Evolutionary conservation across 2,113 vertebrate species (phyloP).

Genomic region (Hucho hucho): DNA sequence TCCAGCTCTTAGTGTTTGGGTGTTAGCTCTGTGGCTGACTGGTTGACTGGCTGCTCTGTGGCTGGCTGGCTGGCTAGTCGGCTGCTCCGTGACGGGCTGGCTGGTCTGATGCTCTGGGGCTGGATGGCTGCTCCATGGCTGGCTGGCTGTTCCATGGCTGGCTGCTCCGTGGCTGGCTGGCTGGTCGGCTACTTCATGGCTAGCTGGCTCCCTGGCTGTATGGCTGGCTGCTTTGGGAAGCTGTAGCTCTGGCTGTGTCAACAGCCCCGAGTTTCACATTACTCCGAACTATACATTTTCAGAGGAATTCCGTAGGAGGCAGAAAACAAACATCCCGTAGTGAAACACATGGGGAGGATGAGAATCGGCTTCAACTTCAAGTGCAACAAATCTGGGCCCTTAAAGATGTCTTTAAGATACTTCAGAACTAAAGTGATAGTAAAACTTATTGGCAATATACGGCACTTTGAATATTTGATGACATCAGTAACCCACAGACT

Average conservation of each 20-base stretch:
- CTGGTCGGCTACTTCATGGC: not conserved
- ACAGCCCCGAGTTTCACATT: slow-evolving; percentile 4
- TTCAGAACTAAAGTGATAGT: no score
- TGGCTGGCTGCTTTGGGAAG: not conserved
- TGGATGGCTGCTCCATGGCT: not conserved
- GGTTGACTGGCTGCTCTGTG: not conserved
- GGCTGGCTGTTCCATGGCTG: not conserved
- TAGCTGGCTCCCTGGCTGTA: not conserved
- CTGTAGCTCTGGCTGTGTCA: not conserved
- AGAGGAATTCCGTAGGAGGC: slow-evolving; percentile 10
- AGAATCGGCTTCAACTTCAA: not conserved
- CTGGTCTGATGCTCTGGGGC: not conserved
- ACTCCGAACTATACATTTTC: slow-evolving; percentile 2
- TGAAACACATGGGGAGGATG: not conserved
- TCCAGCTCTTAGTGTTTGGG: slow-evolving; percentile 8
- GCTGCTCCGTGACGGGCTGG: not conserved
- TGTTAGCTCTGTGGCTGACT: not conserved
- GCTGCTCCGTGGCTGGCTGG: not conserved
- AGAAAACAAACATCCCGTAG: not conserved
- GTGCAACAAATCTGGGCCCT: not conserved
- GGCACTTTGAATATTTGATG: no score
- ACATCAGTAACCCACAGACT: no score
- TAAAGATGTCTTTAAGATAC: no score
- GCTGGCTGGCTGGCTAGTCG: not conserved
- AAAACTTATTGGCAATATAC: no score